Base-by-base conservation (phyloP, 2,888 invertebrate genomes). In the Caenorhabditis afra region DNA sequence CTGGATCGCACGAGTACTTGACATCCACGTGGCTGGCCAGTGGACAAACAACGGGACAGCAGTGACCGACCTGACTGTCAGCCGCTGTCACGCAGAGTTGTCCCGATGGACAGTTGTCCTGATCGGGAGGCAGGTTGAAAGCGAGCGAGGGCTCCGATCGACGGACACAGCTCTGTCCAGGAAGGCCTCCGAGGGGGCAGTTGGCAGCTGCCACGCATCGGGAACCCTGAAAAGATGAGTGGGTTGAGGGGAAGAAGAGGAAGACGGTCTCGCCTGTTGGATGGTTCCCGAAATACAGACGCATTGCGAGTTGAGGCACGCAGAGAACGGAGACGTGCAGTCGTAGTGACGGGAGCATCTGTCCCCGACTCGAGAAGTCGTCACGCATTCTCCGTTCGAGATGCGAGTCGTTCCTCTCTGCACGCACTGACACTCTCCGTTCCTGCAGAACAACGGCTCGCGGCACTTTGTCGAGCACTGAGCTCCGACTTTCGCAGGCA, bases 301-400 rank as follows among this genome's bases (percentile, higher is more conserved):
- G 68, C 89, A 89, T 58, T 86, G 87, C 4, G 86, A 85, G 53
- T 90, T 90, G 58, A 90, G 82, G 64, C 89, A 89, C 3, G 89
- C 89, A 0, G 89, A 89, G 74, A 89, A 89, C 14, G 89, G 89
- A 8, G 88, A 82, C 11, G 90, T 88, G 64, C 89, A 89, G 67
- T 89, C 89, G 71, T 90, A 89, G 68, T 89, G 89, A 8, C 89
- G 77, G 12, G 87, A 85, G 55, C 89, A 89, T 11, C 90, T 83
- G 68, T 89, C 90, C 3, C 89, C 89, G 8, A 89, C 89, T 37
- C 86, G 78, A 4, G 89, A 88, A 8, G 82, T 89, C 84, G 87
- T 86, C 10, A 89, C 83, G 67, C 89, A 89, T 80, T 90, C 89
- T 37, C 88, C 88, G 58, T 90, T 90, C 20, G 81, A 79, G n/a